phyloP scores from a whole-genome alignment of 2,888 invertebrate genomes.

The Lycocerus yunnanus region DNA sequence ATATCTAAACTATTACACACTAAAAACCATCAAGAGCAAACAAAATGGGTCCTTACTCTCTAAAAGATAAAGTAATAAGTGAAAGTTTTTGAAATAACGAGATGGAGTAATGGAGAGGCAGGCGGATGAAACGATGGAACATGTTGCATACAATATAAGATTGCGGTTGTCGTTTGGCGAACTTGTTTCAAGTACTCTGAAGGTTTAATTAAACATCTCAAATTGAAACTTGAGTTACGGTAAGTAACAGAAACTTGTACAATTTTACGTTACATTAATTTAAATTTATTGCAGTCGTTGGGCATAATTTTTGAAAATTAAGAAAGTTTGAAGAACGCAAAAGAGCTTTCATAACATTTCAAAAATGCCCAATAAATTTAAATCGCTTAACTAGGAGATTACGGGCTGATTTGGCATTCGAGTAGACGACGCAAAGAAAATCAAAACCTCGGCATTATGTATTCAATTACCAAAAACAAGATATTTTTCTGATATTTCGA shows the following conservation, averaged over 20 bases:
- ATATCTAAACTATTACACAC: not conserved
- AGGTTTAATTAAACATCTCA: not conserved
- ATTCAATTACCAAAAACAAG: not conserved
- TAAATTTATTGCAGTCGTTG: not conserved
- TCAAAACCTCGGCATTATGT: not conserved
- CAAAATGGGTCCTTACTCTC: not conserved
- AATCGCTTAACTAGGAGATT: not conserved
- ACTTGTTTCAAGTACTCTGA: not conserved
- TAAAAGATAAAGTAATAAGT: not conserved
- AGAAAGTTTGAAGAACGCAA: not conserved
- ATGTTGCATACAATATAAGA: not conserved
- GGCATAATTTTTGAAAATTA: not conserved
- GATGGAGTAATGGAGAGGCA: not conserved
- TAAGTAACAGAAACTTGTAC: not conserved
- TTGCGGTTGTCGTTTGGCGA: not conserved
- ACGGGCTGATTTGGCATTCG: not conserved
- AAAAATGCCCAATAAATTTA: not conserved
- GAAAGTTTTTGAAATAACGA: not conserved
- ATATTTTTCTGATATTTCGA: not conserved
- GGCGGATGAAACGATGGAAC: not conserved
- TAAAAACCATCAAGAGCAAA: not conserved
- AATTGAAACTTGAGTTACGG: not conserved
- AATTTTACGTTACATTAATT: not conserved
- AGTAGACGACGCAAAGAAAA: not conserved
- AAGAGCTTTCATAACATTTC: not conserved